A percentile compares a stretch with the other conserved stretches of the same genome.
phyloP scores from a whole-genome alignment of 37 sponge, comb jelly and placozoan genomes.

The Spongia lamella region DNA sequence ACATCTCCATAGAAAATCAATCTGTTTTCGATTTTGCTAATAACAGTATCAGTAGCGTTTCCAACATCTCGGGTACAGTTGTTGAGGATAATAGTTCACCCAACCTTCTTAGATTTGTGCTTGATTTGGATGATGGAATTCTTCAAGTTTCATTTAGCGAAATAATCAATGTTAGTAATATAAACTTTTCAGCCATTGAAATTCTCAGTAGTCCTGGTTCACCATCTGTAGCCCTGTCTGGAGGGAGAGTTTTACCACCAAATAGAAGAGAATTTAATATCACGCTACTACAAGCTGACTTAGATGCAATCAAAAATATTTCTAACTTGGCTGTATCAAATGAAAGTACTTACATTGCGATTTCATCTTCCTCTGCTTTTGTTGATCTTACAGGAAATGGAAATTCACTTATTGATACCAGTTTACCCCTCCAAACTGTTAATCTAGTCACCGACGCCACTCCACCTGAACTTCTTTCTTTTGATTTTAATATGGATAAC shows the following conservation, averaged over 20 bases:
- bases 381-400: slow-evolving; percentile 69
- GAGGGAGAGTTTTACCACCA: slow-evolving; percentile 27
- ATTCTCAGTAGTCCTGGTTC: slow-evolving; percentile 46
- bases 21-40: slow-evolving; percentile 62
- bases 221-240: slow-evolving; percentile 41
- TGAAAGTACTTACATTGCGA: slow-evolving; percentile 58
- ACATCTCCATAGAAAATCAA: slow-evolving; percentile 22
- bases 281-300: slow-evolving; percentile 35
- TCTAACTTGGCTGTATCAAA: slow-evolving; percentile 48
- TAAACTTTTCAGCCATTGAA: slow-evolving; percentile 35
- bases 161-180: slow-evolving; percentile 53
- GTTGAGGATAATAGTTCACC: slow-evolving; percentile 64
- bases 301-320: slow-evolving; percentile 52
- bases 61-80: slow-evolving; percentile 23
- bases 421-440: slow-evolving; percentile 30
- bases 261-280: slow-evolving; percentile 48
- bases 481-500: slow-evolving; percentile 85
- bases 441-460: slow-evolving; percentile 44
- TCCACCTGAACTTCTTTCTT: slow-evolving; percentile 61
- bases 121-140: slow-evolving; percentile 61
- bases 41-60: slow-evolving; percentile 27
- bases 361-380: slow-evolving; percentile 36
- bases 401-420: slow-evolving; percentile 11
- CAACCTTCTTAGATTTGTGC: slow-evolving; percentile 29
- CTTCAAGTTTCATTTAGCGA: slow-evolving; percentile 74